These are phyloP conservation scores for Danio jaintianensis DNA, from an alignment of 2,797 vertebrate species.

Conservation along the genomic window DNA sequence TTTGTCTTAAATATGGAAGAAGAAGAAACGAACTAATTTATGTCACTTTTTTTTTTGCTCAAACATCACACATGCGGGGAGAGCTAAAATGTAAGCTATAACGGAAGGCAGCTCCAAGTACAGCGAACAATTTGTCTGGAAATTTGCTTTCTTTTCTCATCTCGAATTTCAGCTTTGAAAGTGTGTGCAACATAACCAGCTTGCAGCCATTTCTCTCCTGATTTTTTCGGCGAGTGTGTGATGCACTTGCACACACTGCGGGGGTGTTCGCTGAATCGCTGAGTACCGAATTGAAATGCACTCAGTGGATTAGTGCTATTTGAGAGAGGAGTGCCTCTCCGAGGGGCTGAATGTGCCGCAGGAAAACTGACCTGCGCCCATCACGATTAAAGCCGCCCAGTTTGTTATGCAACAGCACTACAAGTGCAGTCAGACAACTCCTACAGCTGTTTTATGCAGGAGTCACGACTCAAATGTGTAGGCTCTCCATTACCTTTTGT, in stretches of 20 bases:
- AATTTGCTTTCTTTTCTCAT: slow-evolving; percentile 36
- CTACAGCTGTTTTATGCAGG: slow-evolving; percentile 67
- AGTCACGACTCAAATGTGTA: slow-evolving; percentile 80
- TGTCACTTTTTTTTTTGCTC: slow-evolving; percentile 26
- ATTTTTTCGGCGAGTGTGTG: slow-evolving; percentile 52
- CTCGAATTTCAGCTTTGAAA: slow-evolving; percentile 44
- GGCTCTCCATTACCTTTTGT: slow-evolving; percentile 70
- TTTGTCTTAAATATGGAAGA: slow-evolving; percentile 36
- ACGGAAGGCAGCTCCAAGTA: slow-evolving; percentile 2
- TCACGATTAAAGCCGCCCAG: slow-evolving; percentile 62
- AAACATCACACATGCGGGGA: background rate
- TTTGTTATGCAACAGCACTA: slow-evolving; percentile 66
- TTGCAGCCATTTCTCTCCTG: slow-evolving; percentile 52
- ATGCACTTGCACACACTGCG: slow-evolving; percentile 43
- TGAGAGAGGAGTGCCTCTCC: slow-evolving; percentile 57
- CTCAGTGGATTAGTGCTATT: slow-evolving; percentile 62
- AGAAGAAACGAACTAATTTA: slow-evolving; percentile 1
- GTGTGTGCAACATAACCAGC: slow-evolving; percentile 51
- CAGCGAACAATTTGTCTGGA: slow-evolving; percentile 17
- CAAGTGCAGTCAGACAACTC: slow-evolving; percentile 67
- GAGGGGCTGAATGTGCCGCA: slow-evolving; percentile 61
- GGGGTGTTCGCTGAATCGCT: slow-evolving; percentile 60
- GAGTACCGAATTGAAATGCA: slow-evolving; percentile 65
- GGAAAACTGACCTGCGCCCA: slow-evolving; percentile 63
- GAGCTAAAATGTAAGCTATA: slow-evolving; percentile 5